These are phyloP conservation scores for Hyposoter didymator DNA, from an alignment of 2,888 invertebrate genomes.

Conservation along the genomic window DNA sequence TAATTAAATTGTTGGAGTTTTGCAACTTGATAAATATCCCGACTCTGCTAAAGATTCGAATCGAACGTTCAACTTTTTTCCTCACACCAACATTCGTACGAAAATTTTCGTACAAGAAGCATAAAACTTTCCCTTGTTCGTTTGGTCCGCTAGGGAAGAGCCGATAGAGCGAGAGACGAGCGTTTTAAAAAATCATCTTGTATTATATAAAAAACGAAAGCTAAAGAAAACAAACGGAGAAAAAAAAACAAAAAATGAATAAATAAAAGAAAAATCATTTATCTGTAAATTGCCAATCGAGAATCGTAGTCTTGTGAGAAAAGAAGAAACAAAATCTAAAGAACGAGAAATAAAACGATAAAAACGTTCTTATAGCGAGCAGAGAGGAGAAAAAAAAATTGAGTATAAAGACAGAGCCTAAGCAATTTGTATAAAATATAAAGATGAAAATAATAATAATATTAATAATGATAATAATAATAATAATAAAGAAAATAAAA, in stretches of 20 bases:
- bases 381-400: constrained; percentile 35
- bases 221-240: constrained; percentile 15
- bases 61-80: constrained; percentile 17
- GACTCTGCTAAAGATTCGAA: constrained; percentile 31
- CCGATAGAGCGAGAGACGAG: constrained; percentile 28
- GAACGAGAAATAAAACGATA: constrained; percentile 15
- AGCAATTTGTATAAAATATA: constrained; percentile 77
- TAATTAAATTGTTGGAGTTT: constrained; percentile 34
- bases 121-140: neutral
- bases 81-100: constrained; percentile 1
- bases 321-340: constrained; percentile 14
- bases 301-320: constrained; percentile 39
- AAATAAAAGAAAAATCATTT: constrained; percentile 18
- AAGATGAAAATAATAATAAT: constrained; percentile 68
- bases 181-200: constrained; percentile 50
- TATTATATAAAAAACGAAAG: constrained; percentile 51
- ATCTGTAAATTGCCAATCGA: constrained; percentile 60
- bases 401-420: constrained; percentile 72
- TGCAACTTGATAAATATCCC: constrained; percentile 52
- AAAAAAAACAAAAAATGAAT: constrained; percentile 18
- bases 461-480: constrained; percentile 52
- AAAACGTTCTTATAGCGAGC: constrained; percentile 33
- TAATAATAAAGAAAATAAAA: constrained; percentile 42
- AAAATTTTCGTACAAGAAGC: constrained; percentile 7
- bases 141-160: constrained; percentile 10